Conservation (phyloP, 2,797 vertebrate species). For the Phoxinus dragarum region DNA sequence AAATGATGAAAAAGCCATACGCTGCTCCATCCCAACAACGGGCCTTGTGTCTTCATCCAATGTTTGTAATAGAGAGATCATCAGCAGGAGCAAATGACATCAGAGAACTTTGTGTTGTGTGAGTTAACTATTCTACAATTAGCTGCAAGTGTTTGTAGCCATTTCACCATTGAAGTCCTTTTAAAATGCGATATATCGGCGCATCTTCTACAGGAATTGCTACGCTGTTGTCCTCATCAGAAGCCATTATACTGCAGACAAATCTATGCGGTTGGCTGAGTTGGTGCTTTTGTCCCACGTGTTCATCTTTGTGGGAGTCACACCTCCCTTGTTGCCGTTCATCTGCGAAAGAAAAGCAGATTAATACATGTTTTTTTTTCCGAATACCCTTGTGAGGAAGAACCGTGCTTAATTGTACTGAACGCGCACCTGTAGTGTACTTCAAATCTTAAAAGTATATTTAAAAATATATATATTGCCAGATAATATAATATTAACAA, state of each 20-base stretch:
- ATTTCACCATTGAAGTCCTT: neutral
- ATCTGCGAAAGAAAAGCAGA: conserved; percentile 76
- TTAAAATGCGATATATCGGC: conserved; percentile 5
- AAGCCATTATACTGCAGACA: conserved; percentile 85
- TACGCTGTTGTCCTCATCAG: neutral
- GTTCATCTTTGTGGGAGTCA: conserved; percentile 87
- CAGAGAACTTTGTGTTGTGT: conserved; percentile 25
- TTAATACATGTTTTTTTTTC: neutral
- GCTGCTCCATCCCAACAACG: conserved; percentile 39
- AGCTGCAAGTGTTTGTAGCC: conserved; percentile 20
- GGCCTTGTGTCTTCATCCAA: conserved; percentile 52
- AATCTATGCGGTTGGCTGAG: conserved; percentile 89
- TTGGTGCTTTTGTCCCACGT: conserved; percentile 95
- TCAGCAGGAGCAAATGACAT: conserved; percentile 43
- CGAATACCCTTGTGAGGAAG: neutral
- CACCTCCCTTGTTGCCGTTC: conserved; percentile 89
- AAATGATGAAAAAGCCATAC: conserved; percentile 15
- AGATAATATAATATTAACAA: neutral
- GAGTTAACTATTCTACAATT: conserved; percentile 10
- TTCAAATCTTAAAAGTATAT: too few relatives aligned
- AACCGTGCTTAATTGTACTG: neutral
- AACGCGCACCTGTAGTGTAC: neutral
- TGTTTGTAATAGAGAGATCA: conserved; percentile 25
- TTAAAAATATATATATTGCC: neutral
- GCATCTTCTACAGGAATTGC: conserved; percentile 9